phyloP scores from a whole-genome alignment of 2,888 invertebrate genomes.

The Laothoe populi region DNA sequence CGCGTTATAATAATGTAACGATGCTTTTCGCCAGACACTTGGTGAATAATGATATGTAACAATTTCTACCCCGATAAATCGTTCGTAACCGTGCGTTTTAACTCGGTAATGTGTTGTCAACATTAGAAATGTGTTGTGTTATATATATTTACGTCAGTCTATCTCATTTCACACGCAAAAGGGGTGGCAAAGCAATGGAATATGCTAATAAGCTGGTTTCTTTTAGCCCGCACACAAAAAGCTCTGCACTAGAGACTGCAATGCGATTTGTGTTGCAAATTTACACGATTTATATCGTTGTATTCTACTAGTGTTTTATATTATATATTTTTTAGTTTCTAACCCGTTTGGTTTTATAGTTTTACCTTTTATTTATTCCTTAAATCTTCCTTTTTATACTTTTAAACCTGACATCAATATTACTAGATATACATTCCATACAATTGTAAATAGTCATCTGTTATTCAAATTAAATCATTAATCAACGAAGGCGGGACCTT shows the following conservation, averaged over 20 bases:
- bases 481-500: slow-evolving; percentile 25
- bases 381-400: neutral
- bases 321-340: slow-evolving; percentile 12
- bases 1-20: slow-evolving; percentile 46
- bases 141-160: slow-evolving; percentile 39
- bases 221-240: slow-evolving; percentile 79
- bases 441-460: slow-evolving; percentile 9
- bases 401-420: neutral
- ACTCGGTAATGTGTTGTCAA: slow-evolving; percentile 72
- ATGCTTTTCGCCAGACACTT: slow-evolving; percentile 60
- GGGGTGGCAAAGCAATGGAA: slow-evolving; percentile 68
- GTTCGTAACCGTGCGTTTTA: slow-evolving; percentile 69
- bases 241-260: slow-evolving; percentile 83
- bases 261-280: slow-evolving; percentile 84
- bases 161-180: slow-evolving; percentile 52
- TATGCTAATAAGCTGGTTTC: slow-evolving; percentile 81
- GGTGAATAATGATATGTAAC: slow-evolving; percentile 76
- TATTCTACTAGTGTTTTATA: slow-evolving; percentile 31
- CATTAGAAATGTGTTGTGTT: slow-evolving; percentile 51
- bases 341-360: slow-evolving; percentile 2
- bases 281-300: slow-evolving; percentile 52
- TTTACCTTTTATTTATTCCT: neutral
- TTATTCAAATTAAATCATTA: slow-evolving; percentile 22
- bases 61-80: slow-evolving; percentile 74
- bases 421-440: neutral